Base-by-base conservation (phyloP, 2,113 vertebrate genomes). In the Carettochelys insculpta region DNA sequence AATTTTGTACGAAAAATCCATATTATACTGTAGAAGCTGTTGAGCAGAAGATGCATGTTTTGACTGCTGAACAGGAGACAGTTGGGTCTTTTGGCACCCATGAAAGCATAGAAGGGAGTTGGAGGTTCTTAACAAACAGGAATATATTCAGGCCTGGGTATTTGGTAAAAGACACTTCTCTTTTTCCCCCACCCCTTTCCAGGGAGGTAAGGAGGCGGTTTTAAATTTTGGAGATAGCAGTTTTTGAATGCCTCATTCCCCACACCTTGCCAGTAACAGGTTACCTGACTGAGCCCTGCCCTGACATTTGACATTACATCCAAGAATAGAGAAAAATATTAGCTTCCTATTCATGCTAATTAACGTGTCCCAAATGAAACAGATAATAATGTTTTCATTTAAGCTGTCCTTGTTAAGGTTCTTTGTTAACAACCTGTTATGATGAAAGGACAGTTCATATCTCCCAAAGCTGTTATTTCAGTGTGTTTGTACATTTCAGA, bases 1-100 rank as follows among this genome's bases (percentile, higher is more conserved):
- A 79, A 10, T 92, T 92, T 86, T 92, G 27, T 81, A 38, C 53
- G 90, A 87, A 89, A 90, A 47, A 71, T 83, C 52, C 83, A 85
- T 43, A 85, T 43, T 92, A 77, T 16, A 11, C 50, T 89, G 45
- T 78, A 45, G 11, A 94, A 89, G 38, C 14, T 48, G 43, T 17
- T 48, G 11, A 94, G 92, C 41, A 14, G 71, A 92, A 92, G 58
- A 6, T 3, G 20, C 7, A 89, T 54, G 43, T 65, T 94, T 85
- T 38, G 93, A 92, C 88, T 85, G 56, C 88, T 53, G 77, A 56
- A 92, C 85, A 80, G 45, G 41, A 93, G 41, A 82, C 13, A 88
- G 77, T 88, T 85, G 88, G 86, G 82, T 45, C 80, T 68, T 90
- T 76, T 89, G 3, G 5, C 29, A 31, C 79, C 77, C 82, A 22